phyloP scores from a whole-genome alignment of 2,888 invertebrate species.

The Caenorhabditis plicata region DNA sequence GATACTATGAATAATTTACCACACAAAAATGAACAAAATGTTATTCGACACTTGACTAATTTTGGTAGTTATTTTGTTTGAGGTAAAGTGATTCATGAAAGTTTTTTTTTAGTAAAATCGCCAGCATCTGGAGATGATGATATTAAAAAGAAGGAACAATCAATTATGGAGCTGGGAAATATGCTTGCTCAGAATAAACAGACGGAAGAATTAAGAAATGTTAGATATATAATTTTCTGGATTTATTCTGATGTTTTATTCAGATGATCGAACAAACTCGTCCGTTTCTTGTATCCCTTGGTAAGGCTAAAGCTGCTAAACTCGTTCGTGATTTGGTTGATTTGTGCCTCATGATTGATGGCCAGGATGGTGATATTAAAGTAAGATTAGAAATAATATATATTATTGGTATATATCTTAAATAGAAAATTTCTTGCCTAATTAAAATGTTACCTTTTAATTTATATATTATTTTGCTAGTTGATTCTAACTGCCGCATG shows the following conservation, averaged over 20 bases:
- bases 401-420: too few species aligned
- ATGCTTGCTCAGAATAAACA: constrained; percentile 80
- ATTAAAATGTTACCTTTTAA: too few species aligned
- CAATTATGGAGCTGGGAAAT: constrained; percentile 87
- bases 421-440: too few species aligned
- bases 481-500: too few species aligned
- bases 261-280: constrained; percentile 72
- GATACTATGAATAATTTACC: constrained; percentile 55
- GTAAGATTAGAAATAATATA: too few species aligned
- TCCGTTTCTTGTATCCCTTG: constrained; percentile 89
- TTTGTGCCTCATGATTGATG: constrained; percentile 93
- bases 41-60: constrained; percentile 53
- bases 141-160: constrained; percentile 87
- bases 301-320: constrained; percentile 98
- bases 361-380: constrained; percentile 79
- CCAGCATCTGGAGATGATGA: constrained; percentile 76
- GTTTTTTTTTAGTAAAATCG: constrained; percentile 42
- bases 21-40: constrained; percentile 56
- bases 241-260: neutral
- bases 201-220: constrained; percentile 47
- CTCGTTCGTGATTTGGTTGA: constrained; percentile 93
- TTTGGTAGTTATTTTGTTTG: constrained; percentile 35
- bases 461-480: too few species aligned
- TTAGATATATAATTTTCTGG: too few species aligned
- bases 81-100: neutral